Conservation (phyloP, 1,140 invertebrate species). For the Antheraea pernyi region DNA sequence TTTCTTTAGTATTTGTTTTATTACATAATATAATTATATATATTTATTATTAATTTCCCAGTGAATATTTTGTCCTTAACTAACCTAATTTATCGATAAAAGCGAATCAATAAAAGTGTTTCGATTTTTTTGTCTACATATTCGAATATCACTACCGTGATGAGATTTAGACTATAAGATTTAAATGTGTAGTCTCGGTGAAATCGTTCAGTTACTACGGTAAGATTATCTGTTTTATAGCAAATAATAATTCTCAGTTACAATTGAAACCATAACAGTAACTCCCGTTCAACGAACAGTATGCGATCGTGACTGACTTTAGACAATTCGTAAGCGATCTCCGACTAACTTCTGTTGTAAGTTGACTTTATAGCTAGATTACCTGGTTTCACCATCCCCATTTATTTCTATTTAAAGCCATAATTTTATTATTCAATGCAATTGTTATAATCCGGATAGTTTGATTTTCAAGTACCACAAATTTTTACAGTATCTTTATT, state of each 20-base stretch:
- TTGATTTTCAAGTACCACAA: too few relatives aligned
- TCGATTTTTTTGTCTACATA: too few relatives aligned
- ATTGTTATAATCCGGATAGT: too few relatives aligned
- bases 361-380: neutral
- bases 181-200: constrained; percentile 7
- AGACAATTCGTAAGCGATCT: constrained; percentile 21
- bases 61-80: too few relatives aligned
- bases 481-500: too few relatives aligned
- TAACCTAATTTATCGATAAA: too few relatives aligned
- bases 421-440: too few relatives aligned
- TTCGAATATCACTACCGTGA: too few relatives aligned
- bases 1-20: too few relatives aligned
- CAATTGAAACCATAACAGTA: constrained; percentile 26
- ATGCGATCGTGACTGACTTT: constrained; percentile 35
- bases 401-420: constrained; percentile 6
- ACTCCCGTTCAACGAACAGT: constrained; percentile 25
- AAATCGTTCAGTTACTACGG: constrained; percentile 17
- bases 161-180: neutral
- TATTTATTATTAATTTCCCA: too few relatives aligned
- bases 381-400: neutral
- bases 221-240: constrained; percentile 16
- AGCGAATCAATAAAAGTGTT: too few relatives aligned
- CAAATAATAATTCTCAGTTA: constrained; percentile 22
- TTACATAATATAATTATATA: too few relatives aligned
- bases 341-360: neutral